Percentiles rank a stretch among this genome's conserved stretches.
These are phyloP conservation scores for Thalassoma bifasciatum DNA, from an alignment of 2,113 vertebrate genomes.

Conservation along the genomic window DNA sequence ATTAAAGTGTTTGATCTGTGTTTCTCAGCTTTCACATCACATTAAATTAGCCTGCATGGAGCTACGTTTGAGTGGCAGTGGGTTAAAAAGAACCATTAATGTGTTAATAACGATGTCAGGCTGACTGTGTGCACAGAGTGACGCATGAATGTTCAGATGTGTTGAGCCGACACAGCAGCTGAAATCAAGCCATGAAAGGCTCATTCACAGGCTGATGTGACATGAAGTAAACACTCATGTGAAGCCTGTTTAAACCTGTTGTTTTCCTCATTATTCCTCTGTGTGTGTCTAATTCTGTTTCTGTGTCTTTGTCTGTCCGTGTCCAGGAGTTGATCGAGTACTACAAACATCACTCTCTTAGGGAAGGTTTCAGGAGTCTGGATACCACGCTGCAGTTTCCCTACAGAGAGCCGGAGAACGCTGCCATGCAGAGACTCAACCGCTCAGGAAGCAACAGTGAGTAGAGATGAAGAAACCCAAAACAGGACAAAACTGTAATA, in stretches of 20 bases:
- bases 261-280: background rate
- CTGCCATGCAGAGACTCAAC: slow-evolving; percentile 80
- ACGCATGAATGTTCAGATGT: background rate
- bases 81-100: background rate
- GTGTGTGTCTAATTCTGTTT: slow-evolving; percentile 22
- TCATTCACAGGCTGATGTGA: background rate
- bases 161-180: background rate
- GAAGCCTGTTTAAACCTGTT: background rate
- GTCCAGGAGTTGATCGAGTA: slow-evolving; percentile 94
- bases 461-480: slow-evolving; percentile 59
- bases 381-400: slow-evolving; percentile 95
- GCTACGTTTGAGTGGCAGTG: background rate
- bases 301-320: background rate
- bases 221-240: background rate
- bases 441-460: slow-evolving; percentile 87
- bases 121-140: background rate
- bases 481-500: no score
- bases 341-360: slow-evolving; percentile 95
- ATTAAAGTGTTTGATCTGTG: background rate
- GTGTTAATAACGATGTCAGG: background rate
- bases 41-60: background rate
- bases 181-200: background rate
- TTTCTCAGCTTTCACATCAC: background rate
- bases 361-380: slow-evolving; percentile 95
- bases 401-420: slow-evolving; percentile 90